Evolutionary conservation across 2,113 vertebrate species (phyloP).

Genomic region (Paratilapia polleni): DNA sequence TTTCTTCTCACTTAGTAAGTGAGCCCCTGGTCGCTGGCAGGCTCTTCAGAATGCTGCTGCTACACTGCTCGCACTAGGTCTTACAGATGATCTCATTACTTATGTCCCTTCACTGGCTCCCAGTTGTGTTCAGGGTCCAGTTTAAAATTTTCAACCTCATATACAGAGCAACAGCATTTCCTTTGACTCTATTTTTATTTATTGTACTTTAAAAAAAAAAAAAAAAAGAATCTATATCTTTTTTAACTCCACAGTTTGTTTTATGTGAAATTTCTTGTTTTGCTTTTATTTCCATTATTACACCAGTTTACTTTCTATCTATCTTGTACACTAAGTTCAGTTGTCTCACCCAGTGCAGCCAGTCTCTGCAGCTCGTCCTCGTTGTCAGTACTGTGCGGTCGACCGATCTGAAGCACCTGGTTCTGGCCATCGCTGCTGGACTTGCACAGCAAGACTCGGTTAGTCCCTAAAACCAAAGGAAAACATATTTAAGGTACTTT

Average conservation of each 20-base stretch:
- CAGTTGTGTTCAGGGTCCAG: not conserved
- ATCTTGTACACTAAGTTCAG: not conserved
- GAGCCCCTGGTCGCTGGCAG: not conserved
- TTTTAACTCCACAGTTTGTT: not conserved
- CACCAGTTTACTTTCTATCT: not conserved
- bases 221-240: too few species aligned
- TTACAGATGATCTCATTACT: not conserved
- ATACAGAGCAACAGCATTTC: not conserved
- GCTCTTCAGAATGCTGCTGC: not conserved
- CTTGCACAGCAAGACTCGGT: slow-evolving; percentile 93
- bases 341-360: slow-evolving; percentile 88
- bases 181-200: not conserved
- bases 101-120: not conserved
- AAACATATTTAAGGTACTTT: not conserved
- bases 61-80: not conserved
- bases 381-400: slow-evolving; percentile 91
- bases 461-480: slow-evolving; percentile 84
- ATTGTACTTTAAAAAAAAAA: too few species aligned
- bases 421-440: slow-evolving; percentile 91
- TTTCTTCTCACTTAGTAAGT: not conserved
- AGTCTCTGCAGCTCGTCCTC: slow-evolving; percentile 96
- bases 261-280: not conserved
- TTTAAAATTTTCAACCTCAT: not conserved
- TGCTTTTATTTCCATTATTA: not conserved
- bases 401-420: slow-evolving; percentile 94